Conservation (phyloP, 2,113 vertebrate species). For the Recurvirostra avosetta region DNA sequence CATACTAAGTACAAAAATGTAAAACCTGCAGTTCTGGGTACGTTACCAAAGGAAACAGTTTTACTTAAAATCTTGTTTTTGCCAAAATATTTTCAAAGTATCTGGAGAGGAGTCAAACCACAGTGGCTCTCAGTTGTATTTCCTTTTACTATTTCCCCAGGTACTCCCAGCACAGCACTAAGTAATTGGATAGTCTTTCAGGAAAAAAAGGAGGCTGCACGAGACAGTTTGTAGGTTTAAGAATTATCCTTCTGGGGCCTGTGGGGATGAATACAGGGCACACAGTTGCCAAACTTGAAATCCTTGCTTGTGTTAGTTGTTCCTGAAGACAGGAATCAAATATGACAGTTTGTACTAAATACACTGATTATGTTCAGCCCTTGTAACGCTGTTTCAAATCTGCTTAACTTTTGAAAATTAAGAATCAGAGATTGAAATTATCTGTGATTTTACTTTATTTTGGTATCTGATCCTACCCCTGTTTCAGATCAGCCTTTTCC, state of each 20-base stretch:
- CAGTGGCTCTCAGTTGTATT: conserved; percentile 80
- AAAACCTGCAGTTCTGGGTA: conserved; percentile 77
- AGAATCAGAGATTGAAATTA: background rate
- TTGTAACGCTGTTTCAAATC: conserved; percentile 23
- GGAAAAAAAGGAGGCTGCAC: conserved; percentile 23
- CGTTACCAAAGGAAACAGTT: conserved; percentile 87
- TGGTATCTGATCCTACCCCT: background rate
- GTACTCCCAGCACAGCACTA: conserved; percentile 75
- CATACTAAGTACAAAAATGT: conserved; percentile 69
- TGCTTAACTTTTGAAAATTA: background rate
- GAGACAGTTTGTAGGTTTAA: conserved; percentile 74
- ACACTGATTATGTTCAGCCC: background rate
- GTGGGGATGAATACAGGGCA: conserved; percentile 38
- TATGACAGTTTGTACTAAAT: background rate
- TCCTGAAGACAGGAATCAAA: conserved; percentile 31
- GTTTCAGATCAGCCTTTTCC: background rate
- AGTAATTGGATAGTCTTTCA: conserved; percentile 78
- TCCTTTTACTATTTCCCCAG: conserved; percentile 82
- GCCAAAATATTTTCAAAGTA: conserved; percentile 85
- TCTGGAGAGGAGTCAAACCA: conserved; percentile 83
- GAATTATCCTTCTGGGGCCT: conserved; percentile 67
- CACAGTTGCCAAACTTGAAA: conserved; percentile 40
- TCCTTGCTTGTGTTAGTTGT: conserved; percentile 18
- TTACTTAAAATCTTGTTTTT: conserved; percentile 81
- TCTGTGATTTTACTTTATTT: background rate